A percentile compares a stretch with the other conserved stretches of the same genome.
Evolutionary conservation across 2,888 invertebrate genomes (phyloP).

Genomic region (Salticus scenicus): DNA sequence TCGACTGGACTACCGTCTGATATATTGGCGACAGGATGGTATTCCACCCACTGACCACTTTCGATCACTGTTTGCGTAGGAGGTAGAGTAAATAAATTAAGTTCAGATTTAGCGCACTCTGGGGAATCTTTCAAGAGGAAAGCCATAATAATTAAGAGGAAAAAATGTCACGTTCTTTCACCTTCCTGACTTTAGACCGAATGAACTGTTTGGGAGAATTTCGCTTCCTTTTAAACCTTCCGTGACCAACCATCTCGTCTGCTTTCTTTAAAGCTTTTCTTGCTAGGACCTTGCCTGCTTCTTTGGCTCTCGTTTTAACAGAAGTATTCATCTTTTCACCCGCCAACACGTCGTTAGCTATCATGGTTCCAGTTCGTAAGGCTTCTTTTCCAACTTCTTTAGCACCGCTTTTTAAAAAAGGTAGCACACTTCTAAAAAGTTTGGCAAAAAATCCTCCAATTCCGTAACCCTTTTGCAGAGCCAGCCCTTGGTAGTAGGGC

Average conservation of each 20-base stretch:
- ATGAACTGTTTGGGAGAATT: constrained; percentile 21
- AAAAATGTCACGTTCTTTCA: constrained; percentile 30
- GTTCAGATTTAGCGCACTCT: constrained; percentile 25
- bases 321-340: constrained; percentile 8
- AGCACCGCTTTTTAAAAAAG: constrained; percentile 10
- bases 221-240: constrained; percentile 40
- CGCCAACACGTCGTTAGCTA: constrained; percentile 13
- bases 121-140: constrained; percentile 31
- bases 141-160: constrained; percentile 12
- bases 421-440: constrained; percentile 6
- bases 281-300: not conserved
- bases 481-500: constrained; percentile 4
- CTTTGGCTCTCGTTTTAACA: constrained; percentile 14
- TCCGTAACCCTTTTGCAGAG: constrained; percentile 17
- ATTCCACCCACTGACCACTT: constrained; percentile 23
- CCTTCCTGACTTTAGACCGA: constrained; percentile 20
- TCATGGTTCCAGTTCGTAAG: not conserved
- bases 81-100: constrained; percentile 14
- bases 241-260: constrained; percentile 9
- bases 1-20: constrained; percentile 25
- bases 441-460: constrained; percentile 14
- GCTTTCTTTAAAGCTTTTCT: constrained; percentile 3
- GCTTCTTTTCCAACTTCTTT: constrained; percentile 23
- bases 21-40: constrained; percentile 31
- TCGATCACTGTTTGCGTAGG: constrained; percentile 30